Evolutionary conservation across 2,888 invertebrate genomes (phyloP), one percentile per base, ranked within the genome.

Genomic region (Nycteola revayana): DNA sequence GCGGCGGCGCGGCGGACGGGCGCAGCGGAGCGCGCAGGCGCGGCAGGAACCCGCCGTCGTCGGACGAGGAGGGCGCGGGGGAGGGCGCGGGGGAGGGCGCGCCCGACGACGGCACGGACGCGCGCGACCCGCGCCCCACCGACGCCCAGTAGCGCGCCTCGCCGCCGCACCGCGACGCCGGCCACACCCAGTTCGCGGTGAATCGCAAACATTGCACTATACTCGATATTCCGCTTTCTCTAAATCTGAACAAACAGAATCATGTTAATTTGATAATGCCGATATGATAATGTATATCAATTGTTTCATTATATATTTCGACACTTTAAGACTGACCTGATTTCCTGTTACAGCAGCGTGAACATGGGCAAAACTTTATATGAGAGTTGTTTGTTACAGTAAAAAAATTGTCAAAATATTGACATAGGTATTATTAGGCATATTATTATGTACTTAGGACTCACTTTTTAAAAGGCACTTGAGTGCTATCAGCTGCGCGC

Each of bases 401-500:
- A n/a, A n/a, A n/a, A n/a, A n/a, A n/a, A n/a, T n/a, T n/a, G n/a
- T n/a, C n/a, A n/a, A n/a, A n/a, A n/a, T n/a, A n/a, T n/a, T n/a
- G n/a, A n/a, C n/a, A n/a, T n/a, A n/a, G n/a, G n/a, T n/a, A n/a
- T n/a, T n/a, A 14, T 14, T 2, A 14, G 2, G 14, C 2, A 14
- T 14, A 14, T 14, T 3, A 2, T 14, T 14, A 14, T n/a, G n/a
- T 14, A 21, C 21, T 21, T n/a, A n/a, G 2, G 53, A 94, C 96
- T 96, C 90, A 97, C 97, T 96, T 97, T 93, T 97, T 97, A 93
- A 96, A 95, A 95, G 96, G 96, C 95, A 97, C 95, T 94, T 96
- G 95, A 93, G 96, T 96, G 94, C 95, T 95, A 92, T 94, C 92
- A 85, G 96, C 96, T 88, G 96, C 96, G 90, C 97, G 94, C 73